Evolutionary conservation across 92 coral and sea anemone species (phyloP), one percentile per base, ranked within the genome.

Genomic region (Zoanthus sansibaricus): DNA sequence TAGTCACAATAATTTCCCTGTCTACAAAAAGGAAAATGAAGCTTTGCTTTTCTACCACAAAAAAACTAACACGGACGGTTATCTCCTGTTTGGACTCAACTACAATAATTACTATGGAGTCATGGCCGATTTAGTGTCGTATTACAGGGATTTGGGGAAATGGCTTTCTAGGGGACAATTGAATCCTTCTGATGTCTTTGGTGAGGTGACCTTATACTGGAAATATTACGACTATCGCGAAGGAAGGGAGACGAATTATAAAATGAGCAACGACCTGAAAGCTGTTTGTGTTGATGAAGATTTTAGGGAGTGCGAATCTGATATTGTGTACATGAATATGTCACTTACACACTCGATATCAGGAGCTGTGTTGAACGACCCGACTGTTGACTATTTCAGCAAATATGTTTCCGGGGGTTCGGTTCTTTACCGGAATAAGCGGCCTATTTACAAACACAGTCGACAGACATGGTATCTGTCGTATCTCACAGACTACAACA

Each of bases 271-370:
- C 76, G 13, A 69, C 12, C 78, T 91, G 74, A 91, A 91, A 74
- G 97, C 97, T 3, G 89, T 94, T 14, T 94, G 97, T 18, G 97
- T 92, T 8, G 97, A 92, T 20, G 79, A 90, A 48, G 95, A 92
- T 66, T 94, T 94, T 75, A 52, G 94, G 58, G 88, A 90, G 62
- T 94, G 97, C 47, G 86, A 92, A 86, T 94, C 97, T 48, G 92
- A 94, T 61, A 88, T 86, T n/a, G 89, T 94, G 9, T 94, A 94
- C 73, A 72, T 94, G 89, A 94, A 87, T 51, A 70, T 72, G 47
- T 66, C 56, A 17, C 77, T 94, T 8, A 82, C 67, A 3, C 89
- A 83, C 52, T 64, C 74, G 48, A 89, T 79, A 11, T 32, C 61
- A 31, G 83, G 83, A 16, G 71, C 68, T 44, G 68, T 59, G n/a